Evolutionary conservation across 2,888 invertebrate genomes (phyloP), one percentile per base, ranked within the genome.

Genomic region (Spatulosminthurus flaviceps): DNA sequence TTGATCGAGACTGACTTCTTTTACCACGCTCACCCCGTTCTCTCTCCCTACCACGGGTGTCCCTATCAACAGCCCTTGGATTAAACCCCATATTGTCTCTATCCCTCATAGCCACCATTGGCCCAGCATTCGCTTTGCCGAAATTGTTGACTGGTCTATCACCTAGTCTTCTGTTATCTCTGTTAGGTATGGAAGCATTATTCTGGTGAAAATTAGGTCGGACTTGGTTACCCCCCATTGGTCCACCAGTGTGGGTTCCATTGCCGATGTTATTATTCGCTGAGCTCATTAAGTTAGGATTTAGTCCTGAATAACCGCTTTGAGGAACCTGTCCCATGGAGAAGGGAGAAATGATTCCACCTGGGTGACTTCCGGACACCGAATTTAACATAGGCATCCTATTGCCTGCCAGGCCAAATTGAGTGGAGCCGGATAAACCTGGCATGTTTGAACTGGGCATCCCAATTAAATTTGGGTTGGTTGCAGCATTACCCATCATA

Each of bases 1-100:
- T 73, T 0, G 83, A 83, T 51, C 81, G 34, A n/a, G 84, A 84
- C 21, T 82, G 81, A 73, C 82, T 83, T 70, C 83, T 67, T 67
- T 74, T 80, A 28, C 79, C 66, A 64, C 67, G 64, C n/a, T 77
- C 79, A 51, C n/a, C 69, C 26, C 77, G 72, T 19, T 80, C 80
- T 66, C 73, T 74, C 5, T 79, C 79, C 43, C 79, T 60, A 51
- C 78, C 80, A 29, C 80, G 78, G 66, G 64, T 43, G n/a, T 34
- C 70, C 21, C 70, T 64, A 64, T 64, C 64, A 22, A 24, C 24
- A 4, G 24, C 64, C 26, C 64, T 22, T 9, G 19, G 24, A 24
- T 21, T 29, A 51, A 22, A 43, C 16, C 22, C 41, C 21, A 22
- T 9, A 71, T 71, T 71, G n/a, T 71, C 29, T 34, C 28, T 21